phyloP scores from a whole-genome alignment of 2,113 vertebrate genomes.

The Eublepharis macularius region DNA sequence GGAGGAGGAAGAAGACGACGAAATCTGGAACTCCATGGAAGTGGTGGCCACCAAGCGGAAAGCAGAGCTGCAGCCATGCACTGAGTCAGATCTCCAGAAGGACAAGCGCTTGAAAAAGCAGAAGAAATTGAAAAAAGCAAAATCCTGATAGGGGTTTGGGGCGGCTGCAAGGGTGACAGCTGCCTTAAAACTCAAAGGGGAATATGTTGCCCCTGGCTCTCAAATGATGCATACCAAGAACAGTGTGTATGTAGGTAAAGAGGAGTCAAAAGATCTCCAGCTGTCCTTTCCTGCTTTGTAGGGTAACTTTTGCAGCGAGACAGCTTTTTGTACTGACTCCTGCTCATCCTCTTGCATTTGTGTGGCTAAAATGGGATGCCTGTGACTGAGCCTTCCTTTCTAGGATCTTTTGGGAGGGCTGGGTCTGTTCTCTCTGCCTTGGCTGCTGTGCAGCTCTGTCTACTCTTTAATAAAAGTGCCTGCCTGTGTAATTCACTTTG shows the following conservation, averaged over 20 bases:
- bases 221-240: too few relatives aligned
- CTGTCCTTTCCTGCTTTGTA: background rate
- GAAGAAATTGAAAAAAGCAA: background rate
- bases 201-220: background rate
- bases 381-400: background rate
- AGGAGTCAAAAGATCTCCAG: background rate
- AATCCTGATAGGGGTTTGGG: background rate
- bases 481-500: background rate
- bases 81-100: background rate
- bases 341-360: background rate
- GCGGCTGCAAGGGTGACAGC: too few relatives aligned
- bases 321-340: background rate
- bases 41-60: slow-evolving; percentile 18
- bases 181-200: background rate
- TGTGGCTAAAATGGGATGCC: background rate
- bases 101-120: background rate
- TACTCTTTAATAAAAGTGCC: background rate
- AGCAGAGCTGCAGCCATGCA: background rate
- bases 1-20: slow-evolving; percentile 63
- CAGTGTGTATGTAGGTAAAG: background rate
- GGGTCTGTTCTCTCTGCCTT: too few relatives aligned
- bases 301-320: background rate
- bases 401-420: background rate
- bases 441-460: background rate
- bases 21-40: slow-evolving; percentile 63